Evolutionary conservation across 2,113 vertebrate species (phyloP), one percentile per base, ranked within the genome.

Genomic region (Podiceps cristatus): DNA sequence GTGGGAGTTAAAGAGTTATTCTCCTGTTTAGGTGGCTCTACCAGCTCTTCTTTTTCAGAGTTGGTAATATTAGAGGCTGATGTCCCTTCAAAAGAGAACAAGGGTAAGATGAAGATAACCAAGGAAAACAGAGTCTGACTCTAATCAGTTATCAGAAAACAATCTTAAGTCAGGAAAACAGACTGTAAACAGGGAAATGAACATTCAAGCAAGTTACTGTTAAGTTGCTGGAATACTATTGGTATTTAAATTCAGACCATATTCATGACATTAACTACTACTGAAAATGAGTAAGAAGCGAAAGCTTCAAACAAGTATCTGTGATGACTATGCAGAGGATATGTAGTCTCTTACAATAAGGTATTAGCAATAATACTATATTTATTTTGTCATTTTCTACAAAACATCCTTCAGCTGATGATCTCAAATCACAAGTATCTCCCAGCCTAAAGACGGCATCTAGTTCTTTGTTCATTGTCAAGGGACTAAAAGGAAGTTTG

Each of bases 81-180:
- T 33, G 86, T 94, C 98, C 98, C 98, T 98, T 95, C 45, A 94
- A 81, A 90, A 42, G 47, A 96, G 60, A 55, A n/a, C 12, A 62
- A 74, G 84, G 50, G 31, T 52, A 53, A 77, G 27, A 40, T n/a
- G 17, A 88, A 56, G 50, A 37, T 27, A 67, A 29, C 7, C 16
- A 55, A 17, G 25, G n/a, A 69, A 50, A 66, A 56, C 0, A 63
- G 10, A 55, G 16, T 33, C 44, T 56, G 84, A 37, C 42, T 66
- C 44, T 24, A 7, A 53, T 25, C n/a, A 42, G 53, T 56, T 58
- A 71, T 11, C 49, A 40, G 40, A 53, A 94, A 47, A 79, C 18
- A 72, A 86, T 33, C 44, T 47, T 45, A 67, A 67, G 25, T 37
- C 58, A 44, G 62, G 49, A 89, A 64, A 85, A 72, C 22, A 29